phyloP scores from a whole-genome alignment of 2,113 vertebrate species.

The Calypte anna region DNA sequence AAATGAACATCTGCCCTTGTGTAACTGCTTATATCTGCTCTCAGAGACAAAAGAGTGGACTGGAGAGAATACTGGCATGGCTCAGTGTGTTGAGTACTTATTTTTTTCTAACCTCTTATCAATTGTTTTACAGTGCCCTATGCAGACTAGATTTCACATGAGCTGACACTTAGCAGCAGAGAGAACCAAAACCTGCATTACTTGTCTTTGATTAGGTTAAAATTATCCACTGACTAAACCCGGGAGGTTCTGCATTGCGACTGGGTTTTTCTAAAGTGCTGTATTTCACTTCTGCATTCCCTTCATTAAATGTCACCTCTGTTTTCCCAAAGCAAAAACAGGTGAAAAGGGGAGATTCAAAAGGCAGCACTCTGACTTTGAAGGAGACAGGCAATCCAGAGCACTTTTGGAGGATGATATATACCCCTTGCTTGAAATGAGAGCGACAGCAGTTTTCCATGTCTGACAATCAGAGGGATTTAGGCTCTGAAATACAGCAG shows the following conservation, averaged over 20 bases:
- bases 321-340: background rate
- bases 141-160: background rate
- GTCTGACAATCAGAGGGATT: background rate
- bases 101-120: background rate
- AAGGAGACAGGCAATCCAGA: background rate
- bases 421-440: background rate
- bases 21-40: background rate
- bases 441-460: background rate
- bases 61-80: background rate
- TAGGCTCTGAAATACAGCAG: background rate
- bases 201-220: background rate
- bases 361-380: background rate
- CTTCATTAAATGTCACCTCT: background rate
- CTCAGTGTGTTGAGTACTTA: background rate
- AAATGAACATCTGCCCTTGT: background rate
- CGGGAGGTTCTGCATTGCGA: background rate
- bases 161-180: background rate
- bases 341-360: background rate
- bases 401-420: background rate
- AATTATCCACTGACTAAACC: background rate
- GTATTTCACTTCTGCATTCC: background rate
- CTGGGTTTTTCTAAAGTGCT: background rate
- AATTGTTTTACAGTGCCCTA: background rate
- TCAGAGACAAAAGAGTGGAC: background rate
- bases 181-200: background rate